Evolutionary conservation across 92 coral and sea anemone genomes (phyloP).

Genomic region (Zoanthus sansibaricus): DNA sequence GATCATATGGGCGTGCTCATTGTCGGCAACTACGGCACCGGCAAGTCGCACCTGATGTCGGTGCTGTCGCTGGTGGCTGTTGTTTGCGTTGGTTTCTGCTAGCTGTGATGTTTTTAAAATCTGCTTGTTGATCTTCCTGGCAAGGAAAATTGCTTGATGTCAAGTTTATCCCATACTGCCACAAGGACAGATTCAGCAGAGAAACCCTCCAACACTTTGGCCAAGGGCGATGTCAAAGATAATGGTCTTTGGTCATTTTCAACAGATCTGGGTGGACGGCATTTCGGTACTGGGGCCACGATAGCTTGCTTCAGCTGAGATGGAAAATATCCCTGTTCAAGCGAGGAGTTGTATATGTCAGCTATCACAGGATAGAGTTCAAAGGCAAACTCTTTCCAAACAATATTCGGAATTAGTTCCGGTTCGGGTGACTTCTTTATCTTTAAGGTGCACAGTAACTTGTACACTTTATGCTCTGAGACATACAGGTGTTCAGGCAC

Average conservation of each 20-base stretch:
- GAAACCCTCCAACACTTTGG: conserved; percentile 39
- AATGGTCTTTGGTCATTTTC: conserved; percentile 57
- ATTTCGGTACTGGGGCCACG: conserved; percentile 59
- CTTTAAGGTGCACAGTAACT: conserved; percentile 40
- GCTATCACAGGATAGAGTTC: conserved; percentile 43
- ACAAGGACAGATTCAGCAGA: conserved; percentile 23
- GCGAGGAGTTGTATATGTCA: conserved; percentile 64
- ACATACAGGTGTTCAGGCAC: conserved; percentile 36
- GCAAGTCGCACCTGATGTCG: too few relatives aligned
- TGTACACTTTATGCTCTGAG: conserved; percentile 44
- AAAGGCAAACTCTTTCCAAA: too few relatives aligned
- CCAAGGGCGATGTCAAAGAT: conserved; percentile 37
- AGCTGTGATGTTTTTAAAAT: too few relatives aligned
- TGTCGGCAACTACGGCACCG: too few relatives aligned
- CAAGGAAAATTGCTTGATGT: too few relatives aligned
- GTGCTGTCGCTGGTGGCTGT: too few relatives aligned
- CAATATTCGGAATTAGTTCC: too few relatives aligned
- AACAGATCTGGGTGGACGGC: conserved; percentile 38
- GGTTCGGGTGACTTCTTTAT: conserved; percentile 50
- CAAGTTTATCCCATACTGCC: neutral
- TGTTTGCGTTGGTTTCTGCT: too few relatives aligned
- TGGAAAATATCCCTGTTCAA: conserved; percentile 58
- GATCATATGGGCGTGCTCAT: too few relatives aligned
- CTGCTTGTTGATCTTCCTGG: conserved; percentile 45
- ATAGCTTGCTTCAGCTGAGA: conserved; percentile 53